Evolutionary conservation across 1,140 invertebrate genomes (phyloP), one percentile per base, ranked within the genome.

Genomic region (Oryzaephilus surinamensis): DNA sequence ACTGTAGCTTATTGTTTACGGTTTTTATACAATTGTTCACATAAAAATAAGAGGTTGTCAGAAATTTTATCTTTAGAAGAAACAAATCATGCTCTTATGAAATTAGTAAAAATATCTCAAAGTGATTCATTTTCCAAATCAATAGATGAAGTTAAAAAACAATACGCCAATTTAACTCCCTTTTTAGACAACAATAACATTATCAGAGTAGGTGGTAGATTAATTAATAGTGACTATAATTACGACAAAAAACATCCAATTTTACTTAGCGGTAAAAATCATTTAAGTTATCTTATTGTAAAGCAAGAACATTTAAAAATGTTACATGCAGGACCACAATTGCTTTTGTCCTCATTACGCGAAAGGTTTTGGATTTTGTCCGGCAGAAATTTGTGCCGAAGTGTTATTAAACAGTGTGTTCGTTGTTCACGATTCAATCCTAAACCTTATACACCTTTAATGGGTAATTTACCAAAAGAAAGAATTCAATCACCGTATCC

Each of bases 391-490:
- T n/a, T n/a, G n/a, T n/a, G n/a, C n/a, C n/a, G n/a, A n/a, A n/a
- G n/a, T n/a, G n/a, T n/a, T n/a, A n/a, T n/a, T n/a, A n/a, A n/a
- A n/a, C n/a, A 32, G 18, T 46, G 50, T 21, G 5, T 43, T 8
- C 41, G 12, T 10, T 48, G 45, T 32, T 45, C 26, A 24, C 28
- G 28, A 7, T 23, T 17, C 14, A 37, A 41, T 19, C 45, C 37
- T 11, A 32, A 37, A 19, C 20, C 11, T 7, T 8, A 19, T 6
- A 38, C 51, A 5, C 46, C 51, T 29, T 30, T 50, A 11, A 62
- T 66, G 61, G 57, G 47, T 4, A 28, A 60, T 37, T 45, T 67
- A 13, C 59, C 61, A 2, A 1, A 12, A 5, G 18, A 30, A 11
- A 42, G 62, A 14, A 44, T 61, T 3, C 49, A 20, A 4, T 40